Conservation (phyloP, 2,113 vertebrate genomes). For the Eptesicus fuscus region DNA sequence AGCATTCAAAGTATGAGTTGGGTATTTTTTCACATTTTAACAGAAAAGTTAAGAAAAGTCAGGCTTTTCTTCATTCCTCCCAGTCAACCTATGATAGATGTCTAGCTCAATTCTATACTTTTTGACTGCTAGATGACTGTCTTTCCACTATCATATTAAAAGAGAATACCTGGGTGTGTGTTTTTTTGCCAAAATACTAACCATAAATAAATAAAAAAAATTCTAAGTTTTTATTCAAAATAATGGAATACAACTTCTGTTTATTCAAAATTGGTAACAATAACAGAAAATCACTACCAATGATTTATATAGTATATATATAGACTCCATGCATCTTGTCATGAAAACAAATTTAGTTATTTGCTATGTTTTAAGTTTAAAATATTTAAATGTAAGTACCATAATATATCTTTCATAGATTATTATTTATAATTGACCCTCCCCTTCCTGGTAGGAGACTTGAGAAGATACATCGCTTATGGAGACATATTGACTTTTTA, state of each 20-base stretch:
- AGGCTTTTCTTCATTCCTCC: neutral
- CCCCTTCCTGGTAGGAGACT: neutral
- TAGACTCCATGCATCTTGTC: neutral
- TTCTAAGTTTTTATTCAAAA: neutral
- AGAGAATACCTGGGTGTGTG: fast-evolving
- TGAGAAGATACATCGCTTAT: neutral
- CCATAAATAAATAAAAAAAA: neutral
- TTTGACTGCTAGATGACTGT: neutral
- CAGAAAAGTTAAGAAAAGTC: neutral
- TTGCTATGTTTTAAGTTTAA: neutral
- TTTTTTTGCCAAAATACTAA: neutral
- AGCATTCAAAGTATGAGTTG: neutral
- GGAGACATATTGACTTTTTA: neutral
- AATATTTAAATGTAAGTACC: neutral
- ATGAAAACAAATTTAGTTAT: neutral
- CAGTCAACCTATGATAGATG: neutral
- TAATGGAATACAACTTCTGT: neutral
- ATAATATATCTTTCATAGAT: neutral
- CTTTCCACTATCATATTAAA: neutral
- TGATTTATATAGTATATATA: neutral
- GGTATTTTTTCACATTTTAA: neutral
- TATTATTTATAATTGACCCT: neutral
- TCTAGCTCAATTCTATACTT: neutral
- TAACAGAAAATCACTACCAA: neutral
- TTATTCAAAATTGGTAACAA: neutral